These are phyloP conservation scores for Netelia inedita DNA, from an alignment of 2,888 invertebrate species.

Conservation along the genomic window DNA sequence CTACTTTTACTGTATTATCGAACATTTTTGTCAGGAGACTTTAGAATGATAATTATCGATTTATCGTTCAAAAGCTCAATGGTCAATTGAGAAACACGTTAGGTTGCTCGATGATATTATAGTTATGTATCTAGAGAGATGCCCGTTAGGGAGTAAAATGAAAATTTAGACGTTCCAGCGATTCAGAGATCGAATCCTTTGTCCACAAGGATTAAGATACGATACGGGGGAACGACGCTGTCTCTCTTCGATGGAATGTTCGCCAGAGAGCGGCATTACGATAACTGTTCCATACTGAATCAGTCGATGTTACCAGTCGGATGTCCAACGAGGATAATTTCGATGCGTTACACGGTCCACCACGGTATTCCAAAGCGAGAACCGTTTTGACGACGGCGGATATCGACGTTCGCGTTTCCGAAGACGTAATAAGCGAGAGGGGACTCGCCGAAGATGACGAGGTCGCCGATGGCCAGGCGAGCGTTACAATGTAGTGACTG, in stretches of 20 bases:
- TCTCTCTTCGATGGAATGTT: not conserved
- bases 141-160: no score
- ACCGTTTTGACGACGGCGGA: not conserved
- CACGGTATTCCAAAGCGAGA: slow-evolving; percentile 26
- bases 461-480: not conserved
- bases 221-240: not conserved
- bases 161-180: no score
- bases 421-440: not conserved
- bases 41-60: no score
- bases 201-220: no score
- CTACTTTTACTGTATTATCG: no score
- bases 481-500: slow-evolving; percentile 15
- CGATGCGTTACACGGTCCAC: not conserved
- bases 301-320: not conserved
- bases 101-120: no score
- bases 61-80: no score
- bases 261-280: not conserved
- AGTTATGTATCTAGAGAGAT: no score
- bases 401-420: slow-evolving; percentile 10
- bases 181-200: no score
- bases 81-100: no score
- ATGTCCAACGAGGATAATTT: not conserved
- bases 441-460: slow-evolving; percentile 11
- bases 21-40: no score
- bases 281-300: not conserved